Conservation (phyloP, 2,888 invertebrate genomes). For the Drosophila meridiana region DNA sequence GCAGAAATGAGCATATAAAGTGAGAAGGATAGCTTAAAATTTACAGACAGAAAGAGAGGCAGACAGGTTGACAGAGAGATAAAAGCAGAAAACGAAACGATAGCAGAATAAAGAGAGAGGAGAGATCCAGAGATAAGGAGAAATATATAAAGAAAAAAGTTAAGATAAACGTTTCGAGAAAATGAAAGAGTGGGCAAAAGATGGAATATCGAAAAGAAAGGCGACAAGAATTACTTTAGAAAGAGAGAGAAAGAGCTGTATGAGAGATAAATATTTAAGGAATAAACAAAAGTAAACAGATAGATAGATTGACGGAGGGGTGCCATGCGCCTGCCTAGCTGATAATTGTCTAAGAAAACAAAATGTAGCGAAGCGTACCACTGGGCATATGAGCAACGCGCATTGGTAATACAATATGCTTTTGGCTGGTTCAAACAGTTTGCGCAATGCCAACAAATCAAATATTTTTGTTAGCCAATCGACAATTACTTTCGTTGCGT, state of each 20-base stretch:
- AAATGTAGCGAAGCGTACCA: conserved; percentile 3
- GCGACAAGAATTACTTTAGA: too few relatives aligned
- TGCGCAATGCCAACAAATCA: conserved; percentile 14
- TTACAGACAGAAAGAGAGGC: neutral
- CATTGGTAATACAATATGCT: conserved; percentile 17
- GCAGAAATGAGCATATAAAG: too few relatives aligned
- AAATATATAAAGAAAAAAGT: too few relatives aligned
- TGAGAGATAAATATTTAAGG: neutral
- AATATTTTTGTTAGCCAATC: conserved; percentile 18
- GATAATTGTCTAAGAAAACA: conserved; percentile 17
- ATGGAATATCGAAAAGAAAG: too few relatives aligned
- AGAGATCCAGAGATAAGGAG: neutral
- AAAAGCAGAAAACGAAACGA: neutral
- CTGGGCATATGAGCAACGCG: conserved; percentile 13
- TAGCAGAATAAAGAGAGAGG: neutral
- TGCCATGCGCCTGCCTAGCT: neutral
- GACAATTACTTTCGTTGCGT: conserved; percentile 23
- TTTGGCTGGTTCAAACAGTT: conserved; percentile 4
- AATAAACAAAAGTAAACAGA: too few relatives aligned
- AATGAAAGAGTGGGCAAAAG: neutral
- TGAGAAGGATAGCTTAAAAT: too few relatives aligned
- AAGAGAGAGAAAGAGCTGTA: neutral
- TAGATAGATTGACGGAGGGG: neutral
- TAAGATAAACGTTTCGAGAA: neutral
- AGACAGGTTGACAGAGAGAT: neutral